phyloP scores from a whole-genome alignment of 2,888 invertebrate species.

The Amphipoea lucens region DNA sequence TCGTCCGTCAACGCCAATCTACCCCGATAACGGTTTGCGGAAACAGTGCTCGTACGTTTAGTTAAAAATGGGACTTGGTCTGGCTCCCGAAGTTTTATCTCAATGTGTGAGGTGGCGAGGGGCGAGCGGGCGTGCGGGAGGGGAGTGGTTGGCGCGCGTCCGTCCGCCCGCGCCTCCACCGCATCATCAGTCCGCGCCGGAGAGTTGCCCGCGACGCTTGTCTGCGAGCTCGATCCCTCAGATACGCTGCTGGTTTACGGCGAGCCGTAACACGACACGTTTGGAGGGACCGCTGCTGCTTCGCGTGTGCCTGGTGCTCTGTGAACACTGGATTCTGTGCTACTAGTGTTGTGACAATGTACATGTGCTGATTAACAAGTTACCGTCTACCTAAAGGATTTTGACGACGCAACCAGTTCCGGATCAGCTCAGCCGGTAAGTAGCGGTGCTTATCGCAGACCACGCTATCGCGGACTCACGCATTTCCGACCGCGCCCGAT shows the following conservation, averaged over 20 bases:
- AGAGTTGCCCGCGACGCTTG: slow-evolving; percentile 88
- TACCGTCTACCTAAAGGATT: slow-evolving; percentile 83
- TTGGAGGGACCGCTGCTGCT: slow-evolving; percentile 89
- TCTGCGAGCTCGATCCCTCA: slow-evolving; percentile 88
- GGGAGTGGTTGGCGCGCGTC: slow-evolving; percentile 79
- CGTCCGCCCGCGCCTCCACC: slow-evolving; percentile 88
- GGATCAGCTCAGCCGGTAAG: slow-evolving; percentile 90
- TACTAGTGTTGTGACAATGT: slow-evolving; percentile 87
- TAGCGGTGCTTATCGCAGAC: slow-evolving; percentile 89
- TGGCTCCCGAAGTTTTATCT: slow-evolving; percentile 89
- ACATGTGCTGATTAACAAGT: slow-evolving; percentile 85
- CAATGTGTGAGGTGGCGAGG: slow-evolving; percentile 82
- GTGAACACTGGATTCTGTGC: slow-evolving; percentile 88
- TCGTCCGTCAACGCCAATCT: slow-evolving; percentile 73
- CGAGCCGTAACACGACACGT: slow-evolving; percentile 90
- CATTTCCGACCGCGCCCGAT: slow-evolving; percentile 90
- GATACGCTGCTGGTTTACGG: slow-evolving; percentile 91
- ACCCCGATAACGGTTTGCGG: slow-evolving; percentile 84
- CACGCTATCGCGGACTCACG: slow-evolving; percentile 89
- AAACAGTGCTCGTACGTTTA: slow-evolving; percentile 81
- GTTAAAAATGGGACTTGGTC: slow-evolving; percentile 87
- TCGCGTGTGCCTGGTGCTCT: slow-evolving; percentile 88
- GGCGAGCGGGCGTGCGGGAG: slow-evolving; percentile 69
- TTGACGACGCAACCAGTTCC: slow-evolving; percentile 88
- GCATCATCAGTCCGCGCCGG: slow-evolving; percentile 89